Conservation (phyloP, 2,113 vertebrate species). For the Daphoenositta chrysoptera region DNA sequence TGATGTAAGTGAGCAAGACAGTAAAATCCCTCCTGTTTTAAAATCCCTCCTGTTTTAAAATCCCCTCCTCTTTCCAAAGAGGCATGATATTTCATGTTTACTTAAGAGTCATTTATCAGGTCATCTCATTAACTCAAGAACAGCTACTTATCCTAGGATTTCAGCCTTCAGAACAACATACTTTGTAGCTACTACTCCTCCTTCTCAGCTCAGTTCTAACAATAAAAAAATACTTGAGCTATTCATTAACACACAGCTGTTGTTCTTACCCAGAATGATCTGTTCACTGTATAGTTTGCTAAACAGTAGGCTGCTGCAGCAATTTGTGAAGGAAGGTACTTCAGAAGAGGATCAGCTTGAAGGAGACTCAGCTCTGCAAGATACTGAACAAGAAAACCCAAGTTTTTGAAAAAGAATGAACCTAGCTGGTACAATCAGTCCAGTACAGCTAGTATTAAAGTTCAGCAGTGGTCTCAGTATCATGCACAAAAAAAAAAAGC, state of each 20-base stretch:
- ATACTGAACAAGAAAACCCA: slow-evolving; percentile 71
- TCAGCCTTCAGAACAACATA: background rate
- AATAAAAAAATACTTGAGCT: background rate
- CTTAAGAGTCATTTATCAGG: background rate
- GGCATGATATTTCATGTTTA: background rate
- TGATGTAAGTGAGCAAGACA: background rate
- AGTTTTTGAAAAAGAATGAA: background rate
- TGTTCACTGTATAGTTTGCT: slow-evolving; percentile 85
- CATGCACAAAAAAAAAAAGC: background rate
- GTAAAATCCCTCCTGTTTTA: background rate
- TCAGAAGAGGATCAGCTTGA: slow-evolving; percentile 85
- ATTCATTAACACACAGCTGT: background rate
- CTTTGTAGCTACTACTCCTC: background rate
- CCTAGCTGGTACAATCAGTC: background rate
- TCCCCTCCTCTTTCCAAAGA: no score
- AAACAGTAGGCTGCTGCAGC: slow-evolving; percentile 90
- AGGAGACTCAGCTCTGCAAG: slow-evolving; percentile 88
- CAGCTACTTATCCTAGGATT: background rate
- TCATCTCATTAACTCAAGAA: background rate
- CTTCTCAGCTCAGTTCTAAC: background rate
- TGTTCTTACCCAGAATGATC: slow-evolving; percentile 80
- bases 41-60: background rate
- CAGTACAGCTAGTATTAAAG: background rate
- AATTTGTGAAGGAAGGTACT: slow-evolving; percentile 82
- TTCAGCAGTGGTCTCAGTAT: accelerated